Percentiles rank a stretch among this genome's conserved stretches.
Conservation (phyloP, 2,888 invertebrate species). For the Hipparchia sbordonii region DNA sequence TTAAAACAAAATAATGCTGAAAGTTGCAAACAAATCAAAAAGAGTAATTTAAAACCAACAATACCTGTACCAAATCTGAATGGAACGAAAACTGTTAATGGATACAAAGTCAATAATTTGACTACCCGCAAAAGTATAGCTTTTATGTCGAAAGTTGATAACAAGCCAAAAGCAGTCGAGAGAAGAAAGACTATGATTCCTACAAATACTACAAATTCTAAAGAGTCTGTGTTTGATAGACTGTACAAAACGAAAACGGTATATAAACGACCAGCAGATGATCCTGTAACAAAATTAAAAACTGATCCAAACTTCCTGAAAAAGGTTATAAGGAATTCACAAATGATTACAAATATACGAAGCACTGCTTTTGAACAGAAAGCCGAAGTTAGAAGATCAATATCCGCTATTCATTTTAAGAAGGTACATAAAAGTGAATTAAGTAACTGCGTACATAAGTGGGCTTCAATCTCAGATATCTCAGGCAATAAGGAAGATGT, state of each 20-base stretch:
- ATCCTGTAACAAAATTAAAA: conserved; percentile 52
- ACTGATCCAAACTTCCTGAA: conserved; percentile 59
- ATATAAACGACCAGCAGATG: conserved; percentile 45
- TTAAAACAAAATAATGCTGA: conserved; percentile 10
- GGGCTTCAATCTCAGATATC: conserved; percentile 69
- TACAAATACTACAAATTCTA: conserved; percentile 28
- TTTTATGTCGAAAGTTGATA: conserved; percentile 19
- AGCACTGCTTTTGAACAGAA: conserved; percentile 55
- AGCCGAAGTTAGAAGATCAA: conserved; percentile 60
- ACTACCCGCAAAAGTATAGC: conserved; percentile 25
- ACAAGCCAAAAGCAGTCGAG: conserved; percentile 36
- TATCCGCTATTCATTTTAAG: conserved; percentile 78
- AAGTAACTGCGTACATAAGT: conserved; percentile 67
- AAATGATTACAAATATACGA: conserved; percentile 55
- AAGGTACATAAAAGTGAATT: conserved; percentile 62
- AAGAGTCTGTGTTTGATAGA: conserved; percentile 68
- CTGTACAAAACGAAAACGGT: conserved; percentile 65
- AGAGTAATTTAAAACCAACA: neutral
- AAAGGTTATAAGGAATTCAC: conserved; percentile 55
- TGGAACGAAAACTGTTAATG: conserved; percentile 6
- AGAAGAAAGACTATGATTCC: conserved; percentile 49
- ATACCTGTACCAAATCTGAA: conserved; percentile 19
- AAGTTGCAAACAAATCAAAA: neutral
- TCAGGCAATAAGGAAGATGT: conserved; percentile 55
- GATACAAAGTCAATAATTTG: conserved; percentile 13